A percentile compares a stretch with the other conserved stretches of the same genome.
phyloP scores from a whole-genome alignment of 1,140 invertebrate species.

The Physella acuta region DNA sequence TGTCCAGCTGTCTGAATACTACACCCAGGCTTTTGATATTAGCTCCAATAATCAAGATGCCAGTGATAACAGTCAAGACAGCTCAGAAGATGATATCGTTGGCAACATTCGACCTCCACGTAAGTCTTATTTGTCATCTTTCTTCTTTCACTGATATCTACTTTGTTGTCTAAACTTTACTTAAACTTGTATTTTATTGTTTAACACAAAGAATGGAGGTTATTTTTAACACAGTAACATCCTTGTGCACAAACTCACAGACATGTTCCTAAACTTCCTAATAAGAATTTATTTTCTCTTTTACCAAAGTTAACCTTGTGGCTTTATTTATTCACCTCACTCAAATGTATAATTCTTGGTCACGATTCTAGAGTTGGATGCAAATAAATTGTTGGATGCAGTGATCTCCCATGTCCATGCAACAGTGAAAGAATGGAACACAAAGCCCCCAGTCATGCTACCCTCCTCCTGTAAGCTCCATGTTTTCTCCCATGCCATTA shows the following conservation, averaged over 20 bases:
- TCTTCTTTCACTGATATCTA: not conserved
- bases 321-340: no score
- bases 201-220: not conserved
- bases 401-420: constrained; percentile 33
- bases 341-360: not conserved
- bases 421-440: constrained; percentile 37
- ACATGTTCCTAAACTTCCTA: not conserved
- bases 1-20: constrained; percentile 67
- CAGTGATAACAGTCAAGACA: not conserved
- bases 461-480: constrained; percentile 37
- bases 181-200: not conserved
- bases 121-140: not conserved
- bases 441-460: constrained; percentile 33
- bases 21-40: constrained; percentile 64
- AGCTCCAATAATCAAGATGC: constrained; percentile 20
- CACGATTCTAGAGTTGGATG: constrained; percentile 35
- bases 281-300: not conserved
- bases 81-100: not conserved
- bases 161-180: not conserved
- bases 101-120: not conserved
- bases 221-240: not conserved
- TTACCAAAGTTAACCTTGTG: not conserved
- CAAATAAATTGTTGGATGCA: constrained; percentile 28
- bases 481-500: constrained; percentile 68
- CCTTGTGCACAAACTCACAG: not conserved